Evolutionary conservation across 2,888 invertebrate genomes (phyloP), one percentile per base, ranked within the genome.

Genomic region (Boloria selene): DNA sequence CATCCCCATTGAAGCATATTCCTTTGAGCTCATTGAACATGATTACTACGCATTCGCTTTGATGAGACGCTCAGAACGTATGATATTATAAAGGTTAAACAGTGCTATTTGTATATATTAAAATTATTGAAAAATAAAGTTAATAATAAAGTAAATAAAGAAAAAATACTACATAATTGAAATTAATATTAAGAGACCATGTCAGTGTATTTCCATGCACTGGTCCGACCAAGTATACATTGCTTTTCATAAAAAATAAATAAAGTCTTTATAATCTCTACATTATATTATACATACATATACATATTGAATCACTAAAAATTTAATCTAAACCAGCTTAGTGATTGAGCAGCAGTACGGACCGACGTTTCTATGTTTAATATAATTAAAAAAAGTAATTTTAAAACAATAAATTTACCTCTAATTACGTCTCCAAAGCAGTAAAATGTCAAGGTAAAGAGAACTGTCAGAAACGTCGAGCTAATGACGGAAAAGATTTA

Each of bases 1-100:
- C 59, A 49, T 60, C 64, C 59, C 38, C 62, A 63, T 45, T 53
- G 64, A 65, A 59, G 67, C 71, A 55, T 53, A 56, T 60, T 60
- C 64, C 62, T 61, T 71, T 61, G 61, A 51, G 66, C 62, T 68
- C 70, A 67, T 31, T 71, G 53, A 53, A 18, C 45, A 17, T 55
- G n/a, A 47, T 68, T 60, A 61, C 50, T 44, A 42, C 49, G 42
- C 59, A 45, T 56, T 56, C n/a, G 16, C 56, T 56, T 56, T 56
- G 56, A 45, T 22, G 22, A 56, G 44, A 26, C n/a, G 44, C 56
- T 45, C 22, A 18, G 13, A 55, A 13, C 13, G 38, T 42, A 4
- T 4, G n/a, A 14, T 31, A 13, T n/a, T 31, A 13, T n/a, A 22
- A 44, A 22, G 13, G 42, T 55, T 44, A 44, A 45, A 22, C 22